Evolutionary conservation across 2,888 invertebrate species (phyloP), one percentile per base, ranked within the genome.

Genomic region (Drosophila mayaguana): DNA sequence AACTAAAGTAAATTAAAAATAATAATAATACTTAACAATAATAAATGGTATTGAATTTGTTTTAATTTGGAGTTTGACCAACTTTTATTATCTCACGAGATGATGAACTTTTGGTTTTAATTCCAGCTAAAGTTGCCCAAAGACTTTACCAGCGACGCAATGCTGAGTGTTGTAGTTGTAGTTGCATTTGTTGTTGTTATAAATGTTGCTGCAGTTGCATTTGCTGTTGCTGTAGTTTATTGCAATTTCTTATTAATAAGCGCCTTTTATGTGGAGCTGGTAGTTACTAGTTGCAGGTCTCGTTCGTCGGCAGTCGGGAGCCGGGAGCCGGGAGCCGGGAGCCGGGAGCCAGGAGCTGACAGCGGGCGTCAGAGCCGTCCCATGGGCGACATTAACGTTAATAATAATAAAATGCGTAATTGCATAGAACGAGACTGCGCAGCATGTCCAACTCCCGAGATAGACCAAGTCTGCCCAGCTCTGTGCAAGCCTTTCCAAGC

Each of bases 371-470:
- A 68, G 77, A 71, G 72, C 63, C 77, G 54, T 84, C 88, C 88
- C 88, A 79, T 64, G 78, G 84, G 87, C 81, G 87, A 86, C 87
- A 81, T 87, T 84, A 87, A 81, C 88, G 82, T 82, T 84, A 82
- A 87, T 82, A 87, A 84, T 84, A 82, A 84, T 82, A 82, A 81
- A 87, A 87, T 82, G 88, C 84, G 82, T 87, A 84, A 82, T 82
- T 82, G 82, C 88, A 84, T 68, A 72, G 72, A 78, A 69, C 72
- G 69, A 75, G 60, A 43, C 75, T 61, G 75, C 72, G 55, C 72
- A 75, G 61, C 72, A 75, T 69, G 61, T 55, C 50, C 69, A 55
- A 46, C 56, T 60, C 48, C 36, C 68, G 54, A 36, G 68, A 75
- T 59, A 40, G 66, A 43, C 43, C 53, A 32, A 43, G 74, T 72